Evolutionary conservation across 2,888 invertebrate genomes (phyloP).

Genomic region (Pachycephus smyrnensis): DNA sequence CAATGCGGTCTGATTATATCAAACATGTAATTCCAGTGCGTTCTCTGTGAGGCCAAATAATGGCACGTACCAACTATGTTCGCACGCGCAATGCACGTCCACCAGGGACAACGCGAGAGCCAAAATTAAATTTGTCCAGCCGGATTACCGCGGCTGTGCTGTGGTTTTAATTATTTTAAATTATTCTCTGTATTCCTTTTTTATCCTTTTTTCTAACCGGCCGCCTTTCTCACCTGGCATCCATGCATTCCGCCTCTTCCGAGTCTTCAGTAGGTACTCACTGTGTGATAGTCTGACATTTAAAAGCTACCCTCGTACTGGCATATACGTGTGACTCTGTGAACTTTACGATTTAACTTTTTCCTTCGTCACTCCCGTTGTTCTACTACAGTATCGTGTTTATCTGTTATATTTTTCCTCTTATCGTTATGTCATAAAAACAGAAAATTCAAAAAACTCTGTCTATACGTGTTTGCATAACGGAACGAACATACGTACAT

Average conservation of each 20-base stretch:
- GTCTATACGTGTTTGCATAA: no score
- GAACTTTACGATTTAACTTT: neutral
- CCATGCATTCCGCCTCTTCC: neutral
- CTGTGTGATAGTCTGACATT: neutral
- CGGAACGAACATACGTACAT: no score
- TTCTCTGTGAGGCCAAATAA: conserved; percentile 22
- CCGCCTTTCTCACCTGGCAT: neutral
- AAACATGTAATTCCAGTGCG: conserved; percentile 27
- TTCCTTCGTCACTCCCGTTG: neutral
- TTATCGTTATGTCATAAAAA: no score
- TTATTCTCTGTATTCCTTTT: conserved; percentile 43
- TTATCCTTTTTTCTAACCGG: conserved; percentile 4
- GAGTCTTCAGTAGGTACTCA: neutral
- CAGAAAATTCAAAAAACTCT: no score
- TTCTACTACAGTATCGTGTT: no score
- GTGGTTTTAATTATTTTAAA: conserved; percentile 55
- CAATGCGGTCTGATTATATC: conserved; percentile 28
- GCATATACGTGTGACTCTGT: neutral
- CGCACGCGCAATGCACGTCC: conserved; percentile 30
- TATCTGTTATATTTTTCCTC: no score
- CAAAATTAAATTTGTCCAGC: conserved; percentile 56
- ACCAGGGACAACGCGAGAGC: conserved; percentile 34
- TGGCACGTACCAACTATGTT: conserved; percentile 11
- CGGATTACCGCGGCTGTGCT: conserved; percentile 39
- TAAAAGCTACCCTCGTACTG: neutral